phyloP scores from a whole-genome alignment of 2,888 invertebrate genomes.

The Clistopyga incitator region DNA sequence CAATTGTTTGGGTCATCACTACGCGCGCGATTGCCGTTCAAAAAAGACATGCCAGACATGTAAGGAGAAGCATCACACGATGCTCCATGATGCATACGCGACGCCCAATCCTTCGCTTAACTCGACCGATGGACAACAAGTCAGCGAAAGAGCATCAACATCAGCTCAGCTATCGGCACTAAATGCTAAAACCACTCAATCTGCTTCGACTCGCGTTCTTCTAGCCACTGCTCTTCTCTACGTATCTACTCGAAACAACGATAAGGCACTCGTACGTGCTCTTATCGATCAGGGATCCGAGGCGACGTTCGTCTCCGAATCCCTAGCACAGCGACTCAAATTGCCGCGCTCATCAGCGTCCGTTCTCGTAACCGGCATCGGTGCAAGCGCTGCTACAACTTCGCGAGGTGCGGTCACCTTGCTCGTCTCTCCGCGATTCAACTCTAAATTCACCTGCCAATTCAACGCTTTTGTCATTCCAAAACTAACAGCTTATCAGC shows the following conservation, averaged over 20 bases:
- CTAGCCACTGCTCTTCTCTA: slow-evolving; percentile 8
- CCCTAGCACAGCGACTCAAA: slow-evolving; percentile 4
- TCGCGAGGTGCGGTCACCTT: slow-evolving; percentile 7
- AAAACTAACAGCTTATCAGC: slow-evolving; percentile 8
- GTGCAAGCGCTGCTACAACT: neutral
- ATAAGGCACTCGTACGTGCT: neutral
- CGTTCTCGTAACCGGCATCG: neutral
- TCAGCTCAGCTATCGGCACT: neutral
- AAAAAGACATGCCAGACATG: neutral
- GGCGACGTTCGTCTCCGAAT: slow-evolving; percentile 4
- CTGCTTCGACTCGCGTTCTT: slow-evolving; percentile 1
- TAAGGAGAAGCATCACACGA: slow-evolving; percentile 6
- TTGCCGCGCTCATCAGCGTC: slow-evolving; percentile 18
- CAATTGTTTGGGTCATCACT: slow-evolving; percentile 16
- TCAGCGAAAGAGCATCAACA: neutral
- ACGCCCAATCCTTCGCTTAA: too few species aligned
- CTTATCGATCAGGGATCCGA: slow-evolving; percentile 22
- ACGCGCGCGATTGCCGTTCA: neutral
- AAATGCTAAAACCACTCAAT: neutral
- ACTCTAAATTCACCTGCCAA: slow-evolving; percentile 11
- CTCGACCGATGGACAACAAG: too few species aligned
- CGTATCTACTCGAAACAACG: neutral
- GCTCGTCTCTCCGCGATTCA: slow-evolving; percentile 10
- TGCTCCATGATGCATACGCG: neutral
- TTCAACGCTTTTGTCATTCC: slow-evolving; percentile 33